Percentiles rank a stretch among this genome's conserved stretches.
Evolutionary conservation across 1,140 invertebrate genomes (phyloP).

Genomic region (Nylanderia fulva): DNA sequence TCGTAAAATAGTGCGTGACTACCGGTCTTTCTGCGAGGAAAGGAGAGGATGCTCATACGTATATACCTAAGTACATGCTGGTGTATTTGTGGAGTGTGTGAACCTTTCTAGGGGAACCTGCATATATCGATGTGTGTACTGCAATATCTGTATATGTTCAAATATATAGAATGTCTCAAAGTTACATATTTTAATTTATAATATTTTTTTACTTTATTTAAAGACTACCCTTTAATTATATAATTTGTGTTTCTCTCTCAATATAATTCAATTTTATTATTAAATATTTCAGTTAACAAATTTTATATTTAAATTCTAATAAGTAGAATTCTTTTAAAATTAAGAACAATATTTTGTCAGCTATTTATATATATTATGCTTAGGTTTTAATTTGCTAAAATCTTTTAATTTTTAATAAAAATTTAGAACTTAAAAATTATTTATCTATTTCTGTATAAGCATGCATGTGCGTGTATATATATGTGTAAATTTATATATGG

Average conservation of each 20-base stretch:
- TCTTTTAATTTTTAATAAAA: background rate
- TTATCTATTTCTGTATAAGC: background rate
- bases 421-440: background rate
- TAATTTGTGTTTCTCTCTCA: background rate
- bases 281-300: background rate
- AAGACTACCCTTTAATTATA: background rate
- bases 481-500: background rate
- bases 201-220: background rate
- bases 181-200: background rate
- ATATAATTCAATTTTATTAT: constrained; percentile 2
- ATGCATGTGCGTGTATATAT: too few species aligned
- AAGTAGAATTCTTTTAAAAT: background rate
- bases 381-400: background rate
- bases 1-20: constrained; percentile 76
- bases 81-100: constrained; percentile 16
- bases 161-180: constrained; percentile 31
- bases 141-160: background rate
- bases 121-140: background rate
- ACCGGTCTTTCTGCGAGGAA: constrained; percentile 43
- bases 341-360: background rate
- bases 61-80: background rate
- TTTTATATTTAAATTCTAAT: background rate
- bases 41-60: constrained; percentile 10
- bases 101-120: constrained; percentile 10
- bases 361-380: background rate